Percentiles rank a stretch among this genome's conserved stretches.
Evolutionary conservation across 2,113 vertebrate species (phyloP).

Genomic region (Plotosus lineatus): DNA sequence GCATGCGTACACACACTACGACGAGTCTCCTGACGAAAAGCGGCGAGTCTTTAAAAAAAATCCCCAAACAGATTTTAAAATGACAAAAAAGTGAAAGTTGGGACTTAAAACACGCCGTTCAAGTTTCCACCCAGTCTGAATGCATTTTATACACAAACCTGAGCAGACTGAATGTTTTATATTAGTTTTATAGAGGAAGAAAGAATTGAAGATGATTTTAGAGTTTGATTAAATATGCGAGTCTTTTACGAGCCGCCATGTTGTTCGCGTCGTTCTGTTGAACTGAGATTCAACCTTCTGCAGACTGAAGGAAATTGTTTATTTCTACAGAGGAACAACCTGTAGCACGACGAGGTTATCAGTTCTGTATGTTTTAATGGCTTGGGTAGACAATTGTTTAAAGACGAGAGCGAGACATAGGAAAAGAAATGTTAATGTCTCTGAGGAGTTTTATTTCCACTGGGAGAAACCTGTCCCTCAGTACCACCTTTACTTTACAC

Average conservation of each 20-base stretch:
- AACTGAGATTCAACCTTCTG: no score
- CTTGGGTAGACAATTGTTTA: not conserved
- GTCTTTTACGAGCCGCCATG: not conserved
- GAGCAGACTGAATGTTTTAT: not conserved
- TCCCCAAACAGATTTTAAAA: not conserved
- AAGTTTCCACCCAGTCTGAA: no score
- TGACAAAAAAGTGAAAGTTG: not conserved
- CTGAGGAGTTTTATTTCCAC: not conserved
- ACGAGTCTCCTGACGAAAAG: not conserved
- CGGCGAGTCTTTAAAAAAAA: constrained; percentile 6
- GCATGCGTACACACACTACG: constrained; percentile 38
- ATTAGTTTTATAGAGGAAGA: not conserved
- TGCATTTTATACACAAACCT: not conserved
- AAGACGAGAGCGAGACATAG: not conserved
- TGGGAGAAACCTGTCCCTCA: not conserved
- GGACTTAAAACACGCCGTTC: rapidly evolving
- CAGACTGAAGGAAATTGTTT: not conserved
- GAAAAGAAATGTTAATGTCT: no score
- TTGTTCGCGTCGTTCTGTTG: not conserved
- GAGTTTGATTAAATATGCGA: not conserved
- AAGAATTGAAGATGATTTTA: not conserved
- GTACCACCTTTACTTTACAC: not conserved
- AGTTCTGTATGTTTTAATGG: not conserved
- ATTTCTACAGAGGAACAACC: not conserved
- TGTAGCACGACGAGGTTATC: not conserved